Base-by-base conservation (phyloP, 2,797 vertebrate genomes). In the Lepus oiostolus region DNA sequence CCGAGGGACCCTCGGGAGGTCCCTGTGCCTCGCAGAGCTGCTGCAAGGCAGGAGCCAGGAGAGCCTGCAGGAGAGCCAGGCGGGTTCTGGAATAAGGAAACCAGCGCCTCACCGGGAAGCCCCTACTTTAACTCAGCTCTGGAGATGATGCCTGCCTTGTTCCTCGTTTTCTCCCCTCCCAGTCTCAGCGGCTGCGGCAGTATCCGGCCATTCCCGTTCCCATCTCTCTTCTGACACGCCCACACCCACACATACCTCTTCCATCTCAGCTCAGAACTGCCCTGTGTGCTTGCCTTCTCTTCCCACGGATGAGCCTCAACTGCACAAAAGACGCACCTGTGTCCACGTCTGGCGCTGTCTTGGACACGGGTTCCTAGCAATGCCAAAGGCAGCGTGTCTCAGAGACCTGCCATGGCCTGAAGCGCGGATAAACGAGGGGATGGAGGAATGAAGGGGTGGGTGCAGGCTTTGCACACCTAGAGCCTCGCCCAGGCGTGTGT, bases 401-500 rank as follows among this genome's bases (percentile, higher is more conserved):
- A 47, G 42, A 71, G 60, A 90, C 26, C 71, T 12, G 16, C 30
- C 32, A 47, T 28, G 58, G 35, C 65, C 26, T 19, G n/a, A 62
- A 81, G 28, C 85, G 47, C 54, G 2, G 58, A 16, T 32, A 72
- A 72, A 68, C 7, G 42, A 30, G 68, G 42, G 42, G 13, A 4
- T 0, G 0, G 68, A 79, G 42, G 47, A 68, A 80, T 16, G 50
- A 87, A 60, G 72, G 42, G 42, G 42, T 8, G 42, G 42, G 42
- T 47, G 6, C 28, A 19, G 70, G 22, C 14, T 67, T 70, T 42
- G 28, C 58, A 67, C 50, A 12, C 14, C 32, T 62, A 14, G 26
- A 21, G 3, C 8, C n/a, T 70, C 42, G 14, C 38, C 1, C 4
- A 0, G 5, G 4, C 9, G 32, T 52, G 10, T 6, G 2, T 21